Conservation (phyloP, 2,888 invertebrate genomes). For the Tanypteryx hageni region DNA sequence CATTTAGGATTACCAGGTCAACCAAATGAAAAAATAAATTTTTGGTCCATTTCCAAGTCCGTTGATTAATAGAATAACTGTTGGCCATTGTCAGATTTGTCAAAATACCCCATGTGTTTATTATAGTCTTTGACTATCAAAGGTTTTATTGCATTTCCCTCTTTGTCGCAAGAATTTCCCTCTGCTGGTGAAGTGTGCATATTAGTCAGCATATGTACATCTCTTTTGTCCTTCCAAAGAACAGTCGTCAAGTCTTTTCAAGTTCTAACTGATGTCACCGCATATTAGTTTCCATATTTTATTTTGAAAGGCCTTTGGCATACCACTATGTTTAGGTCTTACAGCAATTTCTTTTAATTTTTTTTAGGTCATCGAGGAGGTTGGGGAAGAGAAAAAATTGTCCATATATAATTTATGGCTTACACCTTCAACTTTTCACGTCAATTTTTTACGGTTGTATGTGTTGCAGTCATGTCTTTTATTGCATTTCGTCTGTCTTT, state of each 20-base stretch:
- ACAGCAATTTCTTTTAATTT: neutral
- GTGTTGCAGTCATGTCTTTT: too few relatives aligned
- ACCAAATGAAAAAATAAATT: neutral
- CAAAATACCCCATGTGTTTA: neutral
- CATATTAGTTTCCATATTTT: too few relatives aligned
- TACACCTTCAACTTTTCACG: neutral
- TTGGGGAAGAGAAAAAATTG: neutral
- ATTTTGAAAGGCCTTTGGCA: too few relatives aligned
- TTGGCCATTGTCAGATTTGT: neutral
- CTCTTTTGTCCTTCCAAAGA: too few relatives aligned
- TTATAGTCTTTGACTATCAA: neutral
- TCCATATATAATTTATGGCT: neutral
- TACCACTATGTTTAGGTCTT: neutral
- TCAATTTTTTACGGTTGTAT: neutral
- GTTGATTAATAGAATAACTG: neutral
- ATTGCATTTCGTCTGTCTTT: neutral
- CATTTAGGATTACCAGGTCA: neutral
- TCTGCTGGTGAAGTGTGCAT: too few relatives aligned
- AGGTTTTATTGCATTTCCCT: neutral
- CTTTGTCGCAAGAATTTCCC: too few relatives aligned
- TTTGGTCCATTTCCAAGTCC: neutral
- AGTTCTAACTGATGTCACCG: too few relatives aligned
- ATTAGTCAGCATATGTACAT: too few relatives aligned
- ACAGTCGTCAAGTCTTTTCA: too few relatives aligned
- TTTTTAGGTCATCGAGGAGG: neutral